Base-by-base conservation (phyloP, 23 tunicate genomes). In the Ciona savignyi region DNA sequence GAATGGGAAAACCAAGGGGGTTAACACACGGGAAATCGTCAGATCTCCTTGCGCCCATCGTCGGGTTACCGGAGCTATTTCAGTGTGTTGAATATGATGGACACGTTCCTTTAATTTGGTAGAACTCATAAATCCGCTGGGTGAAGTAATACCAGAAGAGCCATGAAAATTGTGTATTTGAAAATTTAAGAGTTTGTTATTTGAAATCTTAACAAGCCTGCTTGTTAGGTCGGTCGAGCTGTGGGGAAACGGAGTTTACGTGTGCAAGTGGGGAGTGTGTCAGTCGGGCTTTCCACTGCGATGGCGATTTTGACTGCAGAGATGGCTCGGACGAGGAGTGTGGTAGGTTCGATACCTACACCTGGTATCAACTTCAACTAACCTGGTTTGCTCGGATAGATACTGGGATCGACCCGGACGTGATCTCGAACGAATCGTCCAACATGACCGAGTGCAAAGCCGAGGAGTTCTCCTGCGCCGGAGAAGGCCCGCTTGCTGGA, bases 391-490 rank as follows among this genome's bases (percentile, higher is more conserved):
- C n/a, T n/a, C n/a, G n/a, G n/a, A n/a, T n/a, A n/a, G n/a, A n/a
- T n/a, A n/a, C n/a, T n/a, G n/a, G n/a, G n/a, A n/a, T n/a, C 9
- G 62, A 71, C 75, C 15, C 62, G 33, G 61, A 35, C 11, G 22
- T 20, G 2, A 34, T 34, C 65, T 23, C 27, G 21, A 21, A 19
- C 77, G 27, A 35, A 9, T 24, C 68, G 22, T n/a, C 68, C 11
- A 42, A 42, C 56, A 6, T 42, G 11, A 22, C 24, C 42, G 67
- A 71, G 4, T 83, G 87, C 70, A 75, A 68, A 27, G 61, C 35
- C 64, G 78, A 77, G 25, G 82, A 84, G 28, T 84, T 84, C 31
- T 33, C 66, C 6, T 84, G 89, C 85, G 68, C 64, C 3, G 70
- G 35, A 30, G 27, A 60, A n/a, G 73, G 25, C 51, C 2, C 33